These are phyloP conservation scores for Poeciliopsis turrubarensis DNA, from an alignment of 2,113 vertebrate species.

Conservation along the genomic window DNA sequence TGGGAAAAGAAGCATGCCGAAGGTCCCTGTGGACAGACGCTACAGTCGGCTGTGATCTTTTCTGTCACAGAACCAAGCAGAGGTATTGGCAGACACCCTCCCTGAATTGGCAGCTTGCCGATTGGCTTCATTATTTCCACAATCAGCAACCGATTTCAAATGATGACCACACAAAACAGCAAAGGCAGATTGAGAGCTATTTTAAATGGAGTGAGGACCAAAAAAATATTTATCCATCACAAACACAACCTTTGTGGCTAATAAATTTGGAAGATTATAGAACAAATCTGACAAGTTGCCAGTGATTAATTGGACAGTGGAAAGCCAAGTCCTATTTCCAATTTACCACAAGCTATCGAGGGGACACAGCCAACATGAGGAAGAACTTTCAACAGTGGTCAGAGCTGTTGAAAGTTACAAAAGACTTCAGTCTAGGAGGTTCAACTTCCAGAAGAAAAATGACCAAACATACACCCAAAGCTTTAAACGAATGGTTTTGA, in stretches of 20 bases:
- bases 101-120: constrained; percentile 51
- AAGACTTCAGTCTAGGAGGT: neutral
- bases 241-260: neutral
- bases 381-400: no score
- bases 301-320: neutral
- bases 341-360: no score
- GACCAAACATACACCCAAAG: neutral
- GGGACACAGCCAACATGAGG: no score
- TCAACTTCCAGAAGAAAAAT: neutral
- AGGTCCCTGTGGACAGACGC: constrained; percentile 22
- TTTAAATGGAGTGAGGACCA: constrained; percentile 5
- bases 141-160: constrained; percentile 47
- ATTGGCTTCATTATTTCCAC: constrained; percentile 48
- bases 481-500: neutral
- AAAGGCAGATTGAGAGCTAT: constrained; percentile 11
- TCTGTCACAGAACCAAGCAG: constrained; percentile 22
- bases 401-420: neutral
- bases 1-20: constrained; percentile 15
- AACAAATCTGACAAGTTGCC: constrained; percentile 3
- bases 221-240: constrained; percentile 2
- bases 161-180: constrained; percentile 47
- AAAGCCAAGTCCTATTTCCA: no score
- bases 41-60: constrained; percentile 30
- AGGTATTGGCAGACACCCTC: constrained; percentile 45
- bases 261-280: neutral